Percentiles rank a stretch among this genome's conserved stretches.
Evolutionary conservation across 64 coral and sea anemone genomes (phyloP).

Genomic region (Stylophora pistillata): DNA sequence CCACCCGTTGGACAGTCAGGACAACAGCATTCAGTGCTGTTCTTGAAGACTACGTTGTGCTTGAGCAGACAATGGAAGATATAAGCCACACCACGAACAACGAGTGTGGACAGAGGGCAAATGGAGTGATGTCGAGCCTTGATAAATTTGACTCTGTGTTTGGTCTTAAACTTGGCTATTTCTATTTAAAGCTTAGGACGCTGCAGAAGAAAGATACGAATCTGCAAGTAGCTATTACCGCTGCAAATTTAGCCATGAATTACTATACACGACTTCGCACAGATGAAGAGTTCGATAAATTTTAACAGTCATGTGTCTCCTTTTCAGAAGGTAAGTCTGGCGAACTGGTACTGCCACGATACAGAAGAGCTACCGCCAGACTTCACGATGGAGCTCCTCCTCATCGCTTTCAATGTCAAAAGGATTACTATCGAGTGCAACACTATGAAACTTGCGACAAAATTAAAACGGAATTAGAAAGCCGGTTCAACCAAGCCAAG

Average conservation of each 20-base stretch:
- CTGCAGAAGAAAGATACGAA: conserved; percentile 21
- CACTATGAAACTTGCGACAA: conserved; percentile 46
- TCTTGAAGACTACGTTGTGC: too few relatives aligned
- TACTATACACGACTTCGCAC: background rate
- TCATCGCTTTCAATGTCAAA: conserved; percentile 15
- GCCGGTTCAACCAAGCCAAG: conserved; percentile 41
- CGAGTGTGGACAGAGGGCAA: conserved; percentile 46
- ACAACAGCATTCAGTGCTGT: too few relatives aligned
- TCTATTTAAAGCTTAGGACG: conserved; percentile 45
- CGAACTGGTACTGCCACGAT: conserved; percentile 36
- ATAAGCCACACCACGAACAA: too few relatives aligned
- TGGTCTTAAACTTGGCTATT: conserved; percentile 45
- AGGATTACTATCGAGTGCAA: conserved; percentile 4
- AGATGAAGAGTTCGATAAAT: conserved; percentile 36
- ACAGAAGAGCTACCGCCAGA: conserved; percentile 19
- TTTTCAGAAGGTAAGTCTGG: conserved; percentile 18
- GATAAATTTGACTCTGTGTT: conserved; percentile 38
- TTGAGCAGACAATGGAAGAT: too few relatives aligned
- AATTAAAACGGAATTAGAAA: conserved; percentile 22
- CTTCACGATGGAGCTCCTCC: conserved; percentile 32
- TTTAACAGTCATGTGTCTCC: background rate
- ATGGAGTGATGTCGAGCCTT: conserved; percentile 11
- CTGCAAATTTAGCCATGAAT: conserved; percentile 15
- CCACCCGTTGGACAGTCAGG: conserved; percentile 7
- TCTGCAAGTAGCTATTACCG: conserved; percentile 40